Percentiles rank a stretch among this genome's conserved stretches.
Evolutionary conservation across 2,113 vertebrate species (phyloP).

Genomic region (Myanophis thanlyinensis): DNA sequence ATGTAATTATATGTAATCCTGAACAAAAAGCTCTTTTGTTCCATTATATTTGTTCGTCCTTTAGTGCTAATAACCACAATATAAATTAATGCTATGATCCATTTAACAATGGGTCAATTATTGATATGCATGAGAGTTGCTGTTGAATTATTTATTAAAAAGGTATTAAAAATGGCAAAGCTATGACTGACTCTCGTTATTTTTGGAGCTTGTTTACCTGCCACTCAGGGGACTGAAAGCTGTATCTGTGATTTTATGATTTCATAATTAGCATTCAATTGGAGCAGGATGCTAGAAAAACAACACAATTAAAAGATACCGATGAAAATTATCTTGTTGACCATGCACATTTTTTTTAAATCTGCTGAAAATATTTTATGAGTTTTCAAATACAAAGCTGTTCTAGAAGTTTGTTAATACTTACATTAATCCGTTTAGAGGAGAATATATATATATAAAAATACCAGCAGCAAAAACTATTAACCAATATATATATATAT

Average conservation of each 20-base stretch:
- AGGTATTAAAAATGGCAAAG: conserved; percentile 49
- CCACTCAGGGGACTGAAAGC: not conserved
- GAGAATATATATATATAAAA: not conserved
- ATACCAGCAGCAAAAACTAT: too few species aligned
- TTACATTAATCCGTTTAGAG: not conserved
- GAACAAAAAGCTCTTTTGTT: conserved; percentile 8
- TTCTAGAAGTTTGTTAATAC: not conserved
- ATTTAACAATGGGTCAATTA: conserved; percentile 45
- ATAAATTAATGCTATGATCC: conserved; percentile 44
- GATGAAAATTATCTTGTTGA: not conserved
- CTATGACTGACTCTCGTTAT: not conserved
- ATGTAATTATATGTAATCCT: not conserved
- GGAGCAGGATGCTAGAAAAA: conserved; percentile 24
- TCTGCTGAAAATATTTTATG: not conserved
- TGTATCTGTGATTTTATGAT: conserved; percentile 10
- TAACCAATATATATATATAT: too few species aligned
- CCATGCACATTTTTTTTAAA: not conserved
- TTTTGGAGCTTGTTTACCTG: conserved; percentile 36
- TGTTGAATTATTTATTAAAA: conserved; percentile 58
- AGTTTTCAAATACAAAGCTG: conserved; percentile 11
- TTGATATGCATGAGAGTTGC: conserved; percentile 34
- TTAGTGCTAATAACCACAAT: not conserved
- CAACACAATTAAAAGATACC: not conserved
- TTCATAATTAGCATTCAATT: conserved; percentile 23
- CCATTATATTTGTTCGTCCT: not conserved